These are phyloP conservation scores for Panonychus citri DNA, from an alignment of 1,140 invertebrate genomes.

Conservation along the genomic window DNA sequence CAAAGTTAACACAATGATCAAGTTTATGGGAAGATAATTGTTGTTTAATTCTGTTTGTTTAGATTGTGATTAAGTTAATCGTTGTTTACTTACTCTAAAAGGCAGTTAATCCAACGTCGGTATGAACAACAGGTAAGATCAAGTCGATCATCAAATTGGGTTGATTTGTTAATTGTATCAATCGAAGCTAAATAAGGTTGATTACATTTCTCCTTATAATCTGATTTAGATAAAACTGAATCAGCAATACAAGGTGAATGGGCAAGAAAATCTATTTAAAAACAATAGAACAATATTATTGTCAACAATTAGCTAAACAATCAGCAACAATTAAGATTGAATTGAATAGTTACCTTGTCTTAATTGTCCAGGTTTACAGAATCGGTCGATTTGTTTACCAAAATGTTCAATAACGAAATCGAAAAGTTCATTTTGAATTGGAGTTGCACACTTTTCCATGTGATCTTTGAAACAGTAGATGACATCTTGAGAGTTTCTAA, in stretches of 20 bases:
- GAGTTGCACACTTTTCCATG: slow-evolving; percentile 17
- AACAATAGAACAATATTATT: too few species aligned
- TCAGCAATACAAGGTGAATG: slow-evolving; percentile 11
- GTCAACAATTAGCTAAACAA: too few species aligned
- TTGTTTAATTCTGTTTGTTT: too few species aligned
- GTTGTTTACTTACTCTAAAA: not conserved
- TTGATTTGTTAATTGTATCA: not conserved
- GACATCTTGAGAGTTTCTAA: slow-evolving; percentile 3
- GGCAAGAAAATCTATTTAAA: slow-evolving; percentile 4
- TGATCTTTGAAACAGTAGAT: slow-evolving; percentile 14
- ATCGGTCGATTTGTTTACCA: slow-evolving; percentile 13
- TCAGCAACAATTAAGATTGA: too few species aligned
- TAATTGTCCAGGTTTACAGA: slow-evolving; percentile 11
- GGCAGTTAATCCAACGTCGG: not conserved
- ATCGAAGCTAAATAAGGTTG: slow-evolving; percentile 2
- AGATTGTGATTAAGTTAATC: not conserved
- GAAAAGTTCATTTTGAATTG: slow-evolving; percentile 17
- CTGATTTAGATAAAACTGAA: slow-evolving; percentile 5
- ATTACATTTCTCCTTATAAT: slow-evolving; percentile 6
- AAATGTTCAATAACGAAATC: slow-evolving; percentile 15
- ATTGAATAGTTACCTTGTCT: slow-evolving; percentile 2
- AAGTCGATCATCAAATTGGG: not conserved
- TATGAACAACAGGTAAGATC: not conserved
- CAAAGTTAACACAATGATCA: too few species aligned
- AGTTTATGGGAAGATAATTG: too few species aligned